Evolutionary conservation across 2,113 vertebrate species (phyloP).

Genomic region (Sceloporus undulatus): DNA sequence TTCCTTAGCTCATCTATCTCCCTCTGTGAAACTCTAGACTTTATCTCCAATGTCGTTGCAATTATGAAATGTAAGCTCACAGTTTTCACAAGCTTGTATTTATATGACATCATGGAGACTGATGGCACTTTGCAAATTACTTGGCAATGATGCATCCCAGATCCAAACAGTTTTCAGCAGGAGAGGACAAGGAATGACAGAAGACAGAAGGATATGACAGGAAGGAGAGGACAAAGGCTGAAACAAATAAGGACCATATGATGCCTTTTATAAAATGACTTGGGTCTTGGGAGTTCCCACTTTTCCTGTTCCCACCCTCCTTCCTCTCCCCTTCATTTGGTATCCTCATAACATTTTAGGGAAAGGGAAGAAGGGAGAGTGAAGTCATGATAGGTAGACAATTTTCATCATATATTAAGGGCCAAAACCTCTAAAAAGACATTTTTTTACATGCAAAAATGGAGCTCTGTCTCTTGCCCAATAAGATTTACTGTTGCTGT

Average conservation of each 20-base stretch:
- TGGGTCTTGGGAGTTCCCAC: conserved; percentile 2
- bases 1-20: conserved; percentile 19
- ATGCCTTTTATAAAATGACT: conserved; percentile 9
- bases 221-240: conserved; percentile 19
- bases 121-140: conserved; percentile 10
- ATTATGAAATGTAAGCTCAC: conserved; percentile 26
- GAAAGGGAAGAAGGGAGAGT: neutral
- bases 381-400: neutral
- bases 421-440: conserved; percentile 6
- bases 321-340: neutral
- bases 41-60: neutral
- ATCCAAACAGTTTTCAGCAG: neutral
- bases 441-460: neutral
- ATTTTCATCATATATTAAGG: conserved; percentile 10
- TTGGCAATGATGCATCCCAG: conserved; percentile 6
- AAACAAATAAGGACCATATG: neutral
- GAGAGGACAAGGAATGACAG: neutral
- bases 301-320: neutral
- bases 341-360: conserved; percentile 12
- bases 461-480: neutral
- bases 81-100: conserved; percentile 8
- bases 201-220: neutral
- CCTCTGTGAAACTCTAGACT: conserved; percentile 16
- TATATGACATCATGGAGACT: conserved; percentile 22
- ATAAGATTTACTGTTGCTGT: neutral